Base-by-base conservation (phyloP, 2,888 invertebrate genomes). In the Crocallis elinguaria region DNA sequence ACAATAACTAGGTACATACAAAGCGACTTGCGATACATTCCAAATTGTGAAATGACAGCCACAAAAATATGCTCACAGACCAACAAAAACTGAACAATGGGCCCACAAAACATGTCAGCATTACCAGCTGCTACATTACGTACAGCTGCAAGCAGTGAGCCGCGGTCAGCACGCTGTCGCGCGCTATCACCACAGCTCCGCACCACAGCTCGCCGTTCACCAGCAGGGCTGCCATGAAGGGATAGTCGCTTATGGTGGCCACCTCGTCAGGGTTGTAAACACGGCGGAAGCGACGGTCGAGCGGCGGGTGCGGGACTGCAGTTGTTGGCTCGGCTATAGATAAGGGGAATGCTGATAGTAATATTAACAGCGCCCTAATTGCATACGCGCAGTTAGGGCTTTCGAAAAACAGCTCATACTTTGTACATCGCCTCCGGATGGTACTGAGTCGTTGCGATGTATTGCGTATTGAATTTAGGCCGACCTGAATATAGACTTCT, bases 61-160 rank as follows among this genome's bases (percentile, higher is more conserved):
- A n/a, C n/a, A n/a, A n/a, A n/a, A n/a, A n/a, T n/a, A n/a, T n/a
- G n/a, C n/a, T n/a, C n/a, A n/a, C n/a, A 19, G 19, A 19, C 19
- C 19, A 4, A 5, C 19, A 19, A 19, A n/a, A 5, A 19, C 19
- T 19, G 3, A 19, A 1, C 25, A 7, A 25, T 19, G 0, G 16
- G 9, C 9, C 7, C 8, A 1, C 17, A 27, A 14, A 4, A 5
- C 19, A 3, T 19, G 19, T 4, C 19, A 19, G 5, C 3, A 19
- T 5, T 5, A 19, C 19, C 19, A 19, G 19, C 19, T 4, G 5
- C 19, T 19, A 19, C 19, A 19, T 5, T 12, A 77, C 86, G 71
- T 56, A 91, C 90, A 90, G 58, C 59, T 90, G 89, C 41, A 91
- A 62, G 42, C 90, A 91, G 51, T 91, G 89, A 0, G 90, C 90